phyloP scores from a whole-genome alignment of 1,140 invertebrate genomes.

The Meloidogyne hapla region DNA sequence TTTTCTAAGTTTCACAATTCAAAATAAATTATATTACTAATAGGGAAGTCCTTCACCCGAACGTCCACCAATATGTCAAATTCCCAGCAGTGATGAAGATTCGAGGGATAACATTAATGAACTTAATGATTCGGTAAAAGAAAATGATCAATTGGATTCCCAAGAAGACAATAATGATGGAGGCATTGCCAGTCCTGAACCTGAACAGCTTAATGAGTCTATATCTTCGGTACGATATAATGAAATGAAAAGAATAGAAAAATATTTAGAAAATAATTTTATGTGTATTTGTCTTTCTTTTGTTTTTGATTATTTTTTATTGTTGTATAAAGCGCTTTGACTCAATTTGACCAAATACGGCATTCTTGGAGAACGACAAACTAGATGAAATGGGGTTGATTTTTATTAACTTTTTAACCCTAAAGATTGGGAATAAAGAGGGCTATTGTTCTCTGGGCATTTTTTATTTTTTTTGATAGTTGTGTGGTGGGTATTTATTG shows the following conservation, averaged over 20 bases:
- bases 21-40: not conserved
- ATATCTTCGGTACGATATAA: not conserved
- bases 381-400: not conserved
- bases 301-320: not conserved
- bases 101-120: not conserved
- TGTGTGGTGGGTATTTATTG: too few species aligned
- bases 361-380: not conserved
- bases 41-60: not conserved
- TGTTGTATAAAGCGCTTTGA: constrained; percentile 3
- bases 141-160: not conserved
- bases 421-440: too few species aligned
- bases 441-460: too few species aligned
- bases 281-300: not conserved
- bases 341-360: not conserved
- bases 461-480: too few species aligned
- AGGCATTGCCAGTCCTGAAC: constrained; percentile 16
- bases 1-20: too few species aligned
- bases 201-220: constrained; percentile 10
- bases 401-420: too few species aligned
- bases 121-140: not conserved
- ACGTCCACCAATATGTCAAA: not conserved
- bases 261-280: not conserved
- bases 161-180: not conserved
- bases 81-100: not conserved
- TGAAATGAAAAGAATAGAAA: not conserved